A percentile compares a stretch with the other conserved stretches of the same genome.
Conservation (phyloP, 1,140 invertebrate species). For the Wiebesia pumilae region DNA sequence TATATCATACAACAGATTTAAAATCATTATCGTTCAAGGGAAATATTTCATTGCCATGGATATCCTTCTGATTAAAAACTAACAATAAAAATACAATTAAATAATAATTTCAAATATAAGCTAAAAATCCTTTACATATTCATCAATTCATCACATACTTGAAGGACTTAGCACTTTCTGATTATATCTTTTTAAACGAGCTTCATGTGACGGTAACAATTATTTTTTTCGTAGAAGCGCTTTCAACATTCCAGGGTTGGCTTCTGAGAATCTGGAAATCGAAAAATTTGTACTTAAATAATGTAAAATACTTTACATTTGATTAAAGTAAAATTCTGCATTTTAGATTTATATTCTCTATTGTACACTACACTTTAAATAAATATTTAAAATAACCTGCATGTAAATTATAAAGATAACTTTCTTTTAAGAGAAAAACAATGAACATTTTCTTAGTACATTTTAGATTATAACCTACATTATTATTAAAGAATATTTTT, state of each 20-base stretch:
- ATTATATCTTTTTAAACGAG: slow-evolving; percentile 6
- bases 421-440: neutral
- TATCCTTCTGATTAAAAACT: neutral
- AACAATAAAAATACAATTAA: slow-evolving; percentile 1
- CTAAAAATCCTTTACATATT: neutral
- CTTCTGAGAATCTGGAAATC: slow-evolving; percentile 47
- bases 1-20: neutral
- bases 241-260: slow-evolving; percentile 52
- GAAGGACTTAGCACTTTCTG: neutral
- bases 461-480: too few species aligned
- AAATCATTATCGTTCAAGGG: neutral
- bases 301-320: neutral
- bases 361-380: neutral
- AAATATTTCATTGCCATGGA: neutral
- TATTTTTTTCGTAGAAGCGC: slow-evolving; percentile 46
- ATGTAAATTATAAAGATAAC: neutral
- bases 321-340: neutral
- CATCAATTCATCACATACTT: neutral
- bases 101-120: slow-evolving; percentile 12
- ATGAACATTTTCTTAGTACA: too few species aligned
- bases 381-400: slow-evolving; percentile 1
- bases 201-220: neutral
- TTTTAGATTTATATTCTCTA: neutral
- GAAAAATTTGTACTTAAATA: neutral
- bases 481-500: too few species aligned